A percentile compares a stretch with the other conserved stretches of the same genome.
phyloP scores from a whole-genome alignment of 2,888 invertebrate genomes.

The Mimumesa dahlbomi region DNA sequence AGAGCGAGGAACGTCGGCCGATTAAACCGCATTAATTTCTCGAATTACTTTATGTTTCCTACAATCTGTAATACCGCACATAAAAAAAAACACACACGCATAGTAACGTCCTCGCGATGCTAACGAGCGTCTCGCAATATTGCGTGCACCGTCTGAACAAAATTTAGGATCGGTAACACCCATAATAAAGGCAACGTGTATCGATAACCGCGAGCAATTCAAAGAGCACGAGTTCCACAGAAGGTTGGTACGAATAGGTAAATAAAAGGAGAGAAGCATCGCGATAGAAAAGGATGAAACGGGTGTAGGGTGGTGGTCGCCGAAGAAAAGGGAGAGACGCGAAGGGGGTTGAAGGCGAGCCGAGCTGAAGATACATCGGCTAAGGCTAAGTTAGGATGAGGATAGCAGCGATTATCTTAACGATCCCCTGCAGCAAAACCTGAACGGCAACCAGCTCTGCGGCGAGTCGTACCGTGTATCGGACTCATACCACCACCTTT shows the following conservation, averaged over 20 bases:
- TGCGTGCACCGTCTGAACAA: background rate
- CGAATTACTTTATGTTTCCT: too few relatives aligned
- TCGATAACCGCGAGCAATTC: background rate
- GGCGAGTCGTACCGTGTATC: slow-evolving; percentile 26
- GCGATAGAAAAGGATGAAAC: background rate
- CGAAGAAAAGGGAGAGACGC: slow-evolving; percentile 9
- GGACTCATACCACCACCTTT: slow-evolving; percentile 14
- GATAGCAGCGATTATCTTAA: slow-evolving; percentile 80
- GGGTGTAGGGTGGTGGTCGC: slow-evolving; percentile 4
- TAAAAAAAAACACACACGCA: background rate
- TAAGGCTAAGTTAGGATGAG: slow-evolving; percentile 78
- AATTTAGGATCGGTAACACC: too few relatives aligned
- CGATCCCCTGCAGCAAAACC: slow-evolving; percentile 79
- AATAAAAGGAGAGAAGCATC: slow-evolving; percentile 12
- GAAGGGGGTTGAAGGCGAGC: slow-evolving; percentile 47
- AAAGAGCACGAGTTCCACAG: background rate
- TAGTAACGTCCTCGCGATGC: background rate
- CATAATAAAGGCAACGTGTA: background rate
- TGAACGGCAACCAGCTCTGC: slow-evolving; percentile 77
- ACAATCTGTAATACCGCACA: background rate
- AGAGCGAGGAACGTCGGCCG: too few relatives aligned
- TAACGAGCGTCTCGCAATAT: background rate
- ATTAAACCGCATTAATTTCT: too few relatives aligned
- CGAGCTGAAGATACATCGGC: slow-evolving; percentile 62
- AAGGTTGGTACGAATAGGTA: background rate